phyloP scores from a whole-genome alignment of 2,797 vertebrate genomes.

The Characodon lateralis region DNA sequence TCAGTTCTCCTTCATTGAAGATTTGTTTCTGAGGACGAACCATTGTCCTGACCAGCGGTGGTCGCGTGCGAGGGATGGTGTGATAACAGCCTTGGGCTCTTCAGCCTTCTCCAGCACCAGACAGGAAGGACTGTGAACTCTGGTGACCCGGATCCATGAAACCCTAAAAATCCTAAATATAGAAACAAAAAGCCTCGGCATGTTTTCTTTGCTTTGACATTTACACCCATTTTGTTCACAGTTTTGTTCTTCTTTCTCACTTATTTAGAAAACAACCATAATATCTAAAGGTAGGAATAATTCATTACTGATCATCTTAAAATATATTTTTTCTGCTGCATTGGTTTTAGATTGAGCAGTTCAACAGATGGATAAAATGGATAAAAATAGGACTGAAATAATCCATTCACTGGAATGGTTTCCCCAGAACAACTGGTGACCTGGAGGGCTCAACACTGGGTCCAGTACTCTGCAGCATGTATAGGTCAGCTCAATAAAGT shows the following conservation, averaged over 20 bases:
- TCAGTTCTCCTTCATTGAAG: conserved; percentile 7
- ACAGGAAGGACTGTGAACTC: conserved; percentile 30
- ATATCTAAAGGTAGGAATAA: not conserved
- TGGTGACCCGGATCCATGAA: conserved; percentile 15
- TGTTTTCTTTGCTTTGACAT: not conserved
- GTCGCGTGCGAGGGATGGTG: conserved; percentile 54
- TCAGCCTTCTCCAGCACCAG: conserved; percentile 23
- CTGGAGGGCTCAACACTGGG: no score
- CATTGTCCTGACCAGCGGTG: conserved; percentile 43
- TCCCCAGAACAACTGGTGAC: no score
- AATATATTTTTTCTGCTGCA: not conserved
- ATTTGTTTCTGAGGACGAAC: conserved; percentile 33
- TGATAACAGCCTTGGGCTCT: conserved; percentile 14
- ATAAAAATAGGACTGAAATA: no score
- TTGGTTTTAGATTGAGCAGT: no score
- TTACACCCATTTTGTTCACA: not conserved
- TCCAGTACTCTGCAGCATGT: no score
- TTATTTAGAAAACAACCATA: not conserved
- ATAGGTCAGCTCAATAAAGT: not conserved
- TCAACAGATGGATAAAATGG: no score
- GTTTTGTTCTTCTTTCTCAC: not conserved
- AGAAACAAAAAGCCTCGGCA: not conserved
- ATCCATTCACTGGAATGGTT: no score
- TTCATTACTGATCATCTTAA: not conserved
- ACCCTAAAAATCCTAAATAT: conserved; percentile 1